Conservation (phyloP, 2,888 invertebrate species). For the Fissipunctia ypsillon region DNA sequence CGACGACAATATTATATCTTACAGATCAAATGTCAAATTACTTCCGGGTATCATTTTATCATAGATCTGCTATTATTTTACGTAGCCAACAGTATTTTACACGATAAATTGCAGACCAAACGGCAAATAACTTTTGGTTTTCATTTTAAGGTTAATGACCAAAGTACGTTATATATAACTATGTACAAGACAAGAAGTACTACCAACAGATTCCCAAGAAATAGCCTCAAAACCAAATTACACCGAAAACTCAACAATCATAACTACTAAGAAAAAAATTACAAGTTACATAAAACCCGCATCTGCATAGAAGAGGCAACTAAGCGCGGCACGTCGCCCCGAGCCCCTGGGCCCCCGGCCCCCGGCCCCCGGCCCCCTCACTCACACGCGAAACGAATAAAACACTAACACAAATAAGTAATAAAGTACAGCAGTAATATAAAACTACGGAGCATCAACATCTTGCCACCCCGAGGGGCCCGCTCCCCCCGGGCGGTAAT, state of each 20-base stretch:
- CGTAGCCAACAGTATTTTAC: neutral
- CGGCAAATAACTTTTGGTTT: neutral
- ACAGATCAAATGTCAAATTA: neutral
- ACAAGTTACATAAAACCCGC: constrained; percentile 76
- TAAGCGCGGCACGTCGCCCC: constrained; percentile 74
- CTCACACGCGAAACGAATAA: constrained; percentile 76
- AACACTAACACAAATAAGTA: constrained; percentile 87
- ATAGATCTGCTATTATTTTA: neutral
- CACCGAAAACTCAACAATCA: constrained; percentile 60
- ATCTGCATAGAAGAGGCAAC: constrained; percentile 85
- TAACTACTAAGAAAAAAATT: constrained; percentile 71
- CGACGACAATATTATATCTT: neutral
- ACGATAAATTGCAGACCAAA: neutral
- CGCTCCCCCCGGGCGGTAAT: constrained; percentile 81
- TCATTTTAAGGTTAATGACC: neutral
- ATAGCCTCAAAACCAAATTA: constrained; percentile 11
- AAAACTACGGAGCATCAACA: constrained; percentile 91
- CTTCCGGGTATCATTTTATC: neutral
- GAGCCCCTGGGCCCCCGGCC: constrained; percentile 62
- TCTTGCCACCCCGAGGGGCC: constrained; percentile 81
- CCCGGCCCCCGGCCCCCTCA: constrained; percentile 72
- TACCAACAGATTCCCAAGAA: constrained; percentile 30
- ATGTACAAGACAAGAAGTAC: neutral
- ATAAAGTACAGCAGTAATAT: constrained; percentile 90
- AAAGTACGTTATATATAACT: neutral